Evolutionary conservation across 2,113 vertebrate species (phyloP).

Genomic region (Pampusana beccarii): DNA sequence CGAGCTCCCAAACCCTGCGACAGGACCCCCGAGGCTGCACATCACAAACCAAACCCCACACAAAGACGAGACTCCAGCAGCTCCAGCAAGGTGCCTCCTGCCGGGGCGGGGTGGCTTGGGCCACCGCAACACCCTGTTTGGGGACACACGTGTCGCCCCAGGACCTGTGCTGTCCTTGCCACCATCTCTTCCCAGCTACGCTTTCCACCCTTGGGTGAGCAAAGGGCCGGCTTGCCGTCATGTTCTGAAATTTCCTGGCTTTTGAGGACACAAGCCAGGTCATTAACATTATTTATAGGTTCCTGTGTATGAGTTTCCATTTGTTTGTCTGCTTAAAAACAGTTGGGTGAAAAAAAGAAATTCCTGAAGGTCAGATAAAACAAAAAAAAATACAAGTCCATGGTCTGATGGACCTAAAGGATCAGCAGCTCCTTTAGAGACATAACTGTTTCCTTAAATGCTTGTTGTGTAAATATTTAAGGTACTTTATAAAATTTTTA

Average conservation of each 20-base stretch:
- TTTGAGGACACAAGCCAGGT: slow-evolving; percentile 53
- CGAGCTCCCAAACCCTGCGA: background rate
- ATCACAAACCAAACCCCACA: background rate
- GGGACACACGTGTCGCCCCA: background rate
- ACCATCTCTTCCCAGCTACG: background rate
- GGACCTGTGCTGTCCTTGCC: background rate
- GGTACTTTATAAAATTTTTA: slow-evolving; percentile 58
- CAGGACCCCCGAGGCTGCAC: background rate
- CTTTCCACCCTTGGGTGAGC: background rate
- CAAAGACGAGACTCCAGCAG: fast-evolving
- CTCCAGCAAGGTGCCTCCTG: background rate
- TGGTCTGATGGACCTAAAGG: background rate
- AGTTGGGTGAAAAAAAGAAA: slow-evolving; percentile 32
- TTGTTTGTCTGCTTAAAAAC: slow-evolving; percentile 63
- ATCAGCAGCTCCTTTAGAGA: slow-evolving; percentile 36
- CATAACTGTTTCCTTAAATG: slow-evolving; percentile 46
- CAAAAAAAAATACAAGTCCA: background rate
- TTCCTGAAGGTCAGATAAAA: slow-evolving; percentile 47
- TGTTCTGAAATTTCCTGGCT: slow-evolving; percentile 58
- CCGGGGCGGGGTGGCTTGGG: background rate
- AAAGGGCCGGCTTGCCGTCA: background rate
- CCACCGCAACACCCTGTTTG: fast-evolving
- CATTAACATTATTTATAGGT: slow-evolving; percentile 72
- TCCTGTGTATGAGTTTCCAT: slow-evolving; percentile 67
- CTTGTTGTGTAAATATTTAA: slow-evolving; percentile 69